Conservation (phyloP, 2,888 invertebrate species). For the Penaeus monodon region DNA sequence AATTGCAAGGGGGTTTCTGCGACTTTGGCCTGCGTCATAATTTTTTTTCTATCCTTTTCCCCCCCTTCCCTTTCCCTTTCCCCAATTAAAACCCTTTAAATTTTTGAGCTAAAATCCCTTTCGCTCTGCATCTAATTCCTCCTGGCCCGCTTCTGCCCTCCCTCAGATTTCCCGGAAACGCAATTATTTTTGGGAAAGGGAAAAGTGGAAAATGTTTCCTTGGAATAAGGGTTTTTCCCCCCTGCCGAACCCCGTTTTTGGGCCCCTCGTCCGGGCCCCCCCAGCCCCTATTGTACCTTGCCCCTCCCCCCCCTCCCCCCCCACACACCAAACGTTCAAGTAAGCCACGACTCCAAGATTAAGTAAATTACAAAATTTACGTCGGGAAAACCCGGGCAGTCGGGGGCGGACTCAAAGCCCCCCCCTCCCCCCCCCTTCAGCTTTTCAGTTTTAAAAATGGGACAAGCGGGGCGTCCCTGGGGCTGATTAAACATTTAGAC, state of each 20-base stretch:
- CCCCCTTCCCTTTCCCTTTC: not conserved
- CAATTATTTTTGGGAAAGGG: slow-evolving; percentile 17
- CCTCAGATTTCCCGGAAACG: slow-evolving; percentile 3
- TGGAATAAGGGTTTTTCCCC: slow-evolving; percentile 1
- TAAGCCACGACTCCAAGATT: not conserved
- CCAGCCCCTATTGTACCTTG: too few species aligned
- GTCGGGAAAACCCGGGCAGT: not conserved
- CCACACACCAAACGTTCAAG: not conserved
- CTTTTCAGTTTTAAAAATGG: slow-evolving; percentile 15
- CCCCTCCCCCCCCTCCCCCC: too few species aligned
- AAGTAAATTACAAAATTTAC: slow-evolving; percentile 12
- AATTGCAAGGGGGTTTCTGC: too few species aligned
- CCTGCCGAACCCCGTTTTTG: not conserved
- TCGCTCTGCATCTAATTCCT: not conserved
- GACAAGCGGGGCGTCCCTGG: slow-evolving; percentile 8
- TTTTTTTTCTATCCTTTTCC: not conserved
- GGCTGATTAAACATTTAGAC: slow-evolving; percentile 22
- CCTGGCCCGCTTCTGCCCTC: slow-evolving; percentile 8
- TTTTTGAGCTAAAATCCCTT: too few species aligned
- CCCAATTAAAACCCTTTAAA: too few species aligned
- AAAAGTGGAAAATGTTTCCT: slow-evolving; percentile 2
- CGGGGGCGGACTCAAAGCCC: not conserved
- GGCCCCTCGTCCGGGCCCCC: too few species aligned
- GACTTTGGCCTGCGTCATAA: too few species aligned
- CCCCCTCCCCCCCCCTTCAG: not conserved